Percentiles rank a stretch among this genome's conserved stretches.
phyloP scores from a whole-genome alignment of 2,888 invertebrate species.

The Desoria tigrina region DNA sequence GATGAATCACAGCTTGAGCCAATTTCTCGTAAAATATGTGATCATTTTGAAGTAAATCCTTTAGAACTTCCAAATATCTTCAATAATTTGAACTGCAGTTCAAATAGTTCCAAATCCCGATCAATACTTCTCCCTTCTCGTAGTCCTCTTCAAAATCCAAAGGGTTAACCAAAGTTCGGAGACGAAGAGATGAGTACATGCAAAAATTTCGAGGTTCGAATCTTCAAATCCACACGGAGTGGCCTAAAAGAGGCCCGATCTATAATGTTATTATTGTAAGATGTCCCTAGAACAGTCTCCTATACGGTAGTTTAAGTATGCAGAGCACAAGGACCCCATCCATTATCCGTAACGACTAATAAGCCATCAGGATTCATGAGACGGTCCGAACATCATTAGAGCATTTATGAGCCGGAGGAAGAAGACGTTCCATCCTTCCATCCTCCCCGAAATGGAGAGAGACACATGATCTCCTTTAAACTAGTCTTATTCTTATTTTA shows the following conservation, averaged over 20 bases:
- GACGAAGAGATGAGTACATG: neutral
- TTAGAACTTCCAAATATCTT: too few species aligned
- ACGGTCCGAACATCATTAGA: slow-evolving; percentile 41
- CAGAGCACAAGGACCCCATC: slow-evolving; percentile 29
- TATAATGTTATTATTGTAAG: too few species aligned
- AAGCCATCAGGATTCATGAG: slow-evolving; percentile 47
- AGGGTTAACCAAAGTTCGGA: too few species aligned
- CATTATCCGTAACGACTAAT: slow-evolving; percentile 42
- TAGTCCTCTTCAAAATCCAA: too few species aligned
- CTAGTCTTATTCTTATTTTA: too few species aligned
- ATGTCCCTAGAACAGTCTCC: neutral
- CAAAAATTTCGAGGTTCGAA: neutral
- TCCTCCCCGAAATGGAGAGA: neutral
- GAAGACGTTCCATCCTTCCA: neutral
- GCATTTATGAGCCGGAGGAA: slow-evolving; percentile 39
- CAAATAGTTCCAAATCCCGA: too few species aligned
- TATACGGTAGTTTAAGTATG: slow-evolving; percentile 21
- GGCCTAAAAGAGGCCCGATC: neutral
- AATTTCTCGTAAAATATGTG: too few species aligned
- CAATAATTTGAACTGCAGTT: too few species aligned
- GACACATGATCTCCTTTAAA: slow-evolving; percentile 22
- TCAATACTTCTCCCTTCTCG: too few species aligned
- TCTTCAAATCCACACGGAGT: neutral
- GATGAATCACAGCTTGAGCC: too few species aligned
- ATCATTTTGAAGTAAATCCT: too few species aligned